phyloP scores from a whole-genome alignment of 53 echinoderm and acorn worm species.

The Paracentrotus lividus region DNA sequence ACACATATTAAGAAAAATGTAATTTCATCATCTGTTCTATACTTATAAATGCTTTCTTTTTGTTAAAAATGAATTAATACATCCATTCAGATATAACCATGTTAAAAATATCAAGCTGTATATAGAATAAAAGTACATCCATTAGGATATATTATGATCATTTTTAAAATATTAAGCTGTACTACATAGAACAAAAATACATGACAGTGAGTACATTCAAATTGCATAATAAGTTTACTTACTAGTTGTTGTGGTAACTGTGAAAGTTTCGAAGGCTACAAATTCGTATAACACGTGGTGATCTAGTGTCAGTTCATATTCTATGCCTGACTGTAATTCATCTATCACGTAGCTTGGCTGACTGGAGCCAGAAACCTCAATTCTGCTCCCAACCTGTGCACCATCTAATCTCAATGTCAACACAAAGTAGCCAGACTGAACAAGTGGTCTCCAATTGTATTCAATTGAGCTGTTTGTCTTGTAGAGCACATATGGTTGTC shows the following conservation, averaged over 20 bases:
- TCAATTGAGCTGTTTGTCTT: slow-evolving; percentile 47
- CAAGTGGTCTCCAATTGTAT: slow-evolving; percentile 5
- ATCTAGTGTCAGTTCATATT: slow-evolving; percentile 2
- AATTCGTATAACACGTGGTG: background rate
- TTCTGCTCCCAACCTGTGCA: background rate
- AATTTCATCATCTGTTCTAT: too few relatives aligned
- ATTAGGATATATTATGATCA: too few relatives aligned
- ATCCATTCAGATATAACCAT: too few relatives aligned
- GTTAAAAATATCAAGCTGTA: too few relatives aligned
- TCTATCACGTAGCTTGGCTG: background rate
- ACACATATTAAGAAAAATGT: too few relatives aligned
- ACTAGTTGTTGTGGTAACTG: background rate
- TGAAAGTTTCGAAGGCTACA: background rate
- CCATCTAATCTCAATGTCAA: background rate
- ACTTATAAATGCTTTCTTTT: too few relatives aligned
- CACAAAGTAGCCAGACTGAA: background rate
- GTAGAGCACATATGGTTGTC: slow-evolving; percentile 20
- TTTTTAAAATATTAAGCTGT: too few relatives aligned
- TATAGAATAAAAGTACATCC: too few relatives aligned
- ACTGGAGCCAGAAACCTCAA: background rate
- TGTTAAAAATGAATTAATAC: too few relatives aligned
- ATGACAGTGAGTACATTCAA: too few relatives aligned
- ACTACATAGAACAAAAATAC: too few relatives aligned
- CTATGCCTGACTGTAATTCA: background rate
- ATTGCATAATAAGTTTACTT: background rate